A percentile compares a stretch with the other conserved stretches of the same genome.
phyloP scores from a whole-genome alignment of 2,888 invertebrate genomes.

The Rhodophaea formosa region DNA sequence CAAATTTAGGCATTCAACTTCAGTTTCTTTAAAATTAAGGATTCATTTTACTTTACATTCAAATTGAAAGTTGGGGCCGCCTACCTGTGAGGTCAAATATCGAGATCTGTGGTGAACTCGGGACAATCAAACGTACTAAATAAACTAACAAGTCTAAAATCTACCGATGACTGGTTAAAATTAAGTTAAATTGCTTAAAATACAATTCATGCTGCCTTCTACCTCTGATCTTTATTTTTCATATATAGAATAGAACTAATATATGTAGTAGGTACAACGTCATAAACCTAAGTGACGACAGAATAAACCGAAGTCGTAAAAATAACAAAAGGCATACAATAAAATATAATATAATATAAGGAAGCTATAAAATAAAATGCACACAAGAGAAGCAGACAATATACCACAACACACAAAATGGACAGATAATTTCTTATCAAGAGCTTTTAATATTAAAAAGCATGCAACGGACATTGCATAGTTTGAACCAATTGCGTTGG shows the following conservation, averaged over 20 bases:
- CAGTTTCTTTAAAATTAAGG: neutral
- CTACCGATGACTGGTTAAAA: too few species aligned
- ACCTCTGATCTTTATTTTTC: too few species aligned
- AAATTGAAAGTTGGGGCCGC: too few species aligned
- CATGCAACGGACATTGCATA: neutral
- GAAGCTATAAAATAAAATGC: neutral
- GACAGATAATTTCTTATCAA: neutral
- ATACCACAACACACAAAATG: neutral
- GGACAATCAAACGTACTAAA: too few species aligned
- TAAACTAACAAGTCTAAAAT: too few species aligned
- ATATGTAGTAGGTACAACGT: neutral
- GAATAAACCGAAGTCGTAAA: neutral
- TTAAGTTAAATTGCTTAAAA: too few species aligned
- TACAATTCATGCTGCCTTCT: too few species aligned
- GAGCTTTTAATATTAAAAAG: neutral
- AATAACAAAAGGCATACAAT: neutral
- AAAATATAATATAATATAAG: neutral
- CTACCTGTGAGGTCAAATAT: too few species aligned
- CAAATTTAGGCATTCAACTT: neutral
- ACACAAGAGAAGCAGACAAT: neutral
- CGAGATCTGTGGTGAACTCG: too few species aligned
- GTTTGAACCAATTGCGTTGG: neutral
- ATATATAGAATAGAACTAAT: too few species aligned
- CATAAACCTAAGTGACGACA: neutral
- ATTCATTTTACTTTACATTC: neutral